These are phyloP conservation scores for Parazoanthus atlanticus DNA, from an alignment of 92 coral and sea anemone genomes.

Conservation along the genomic window DNA sequence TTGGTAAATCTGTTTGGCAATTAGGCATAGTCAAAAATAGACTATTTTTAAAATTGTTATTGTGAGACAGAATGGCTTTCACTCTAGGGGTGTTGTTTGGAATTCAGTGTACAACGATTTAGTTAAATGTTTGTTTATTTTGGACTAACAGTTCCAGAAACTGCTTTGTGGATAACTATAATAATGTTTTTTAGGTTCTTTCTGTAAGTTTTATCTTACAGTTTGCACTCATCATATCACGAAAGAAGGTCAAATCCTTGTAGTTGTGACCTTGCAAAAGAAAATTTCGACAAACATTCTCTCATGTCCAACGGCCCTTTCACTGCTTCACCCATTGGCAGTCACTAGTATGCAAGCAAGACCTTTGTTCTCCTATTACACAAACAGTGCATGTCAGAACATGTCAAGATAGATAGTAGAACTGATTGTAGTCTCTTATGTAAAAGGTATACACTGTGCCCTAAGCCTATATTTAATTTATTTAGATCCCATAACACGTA, in stretches of 20 bases:
- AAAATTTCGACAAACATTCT: slow-evolving; percentile 2
- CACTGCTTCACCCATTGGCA: too few relatives aligned
- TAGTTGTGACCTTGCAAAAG: background rate
- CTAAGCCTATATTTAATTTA: too few relatives aligned
- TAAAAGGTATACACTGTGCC: too few relatives aligned
- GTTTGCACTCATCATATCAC: background rate
- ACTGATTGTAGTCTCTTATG: too few relatives aligned
- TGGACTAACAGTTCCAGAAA: slow-evolving; percentile 2
- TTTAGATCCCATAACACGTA: too few relatives aligned
- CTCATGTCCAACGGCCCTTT: background rate
- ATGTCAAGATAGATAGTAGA: too few relatives aligned
- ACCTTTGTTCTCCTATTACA: too few relatives aligned
- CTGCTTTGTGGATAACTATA: background rate
- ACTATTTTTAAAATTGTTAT: background rate
- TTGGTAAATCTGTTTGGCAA: slow-evolving; percentile 6
- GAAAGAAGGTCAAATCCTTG: background rate
- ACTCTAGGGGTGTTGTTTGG: slow-evolving; percentile 20
- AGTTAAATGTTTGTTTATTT: background rate
- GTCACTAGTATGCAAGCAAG: too few relatives aligned
- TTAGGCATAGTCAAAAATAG: slow-evolving; percentile 28
- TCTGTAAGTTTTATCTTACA: background rate
- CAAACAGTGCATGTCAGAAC: too few relatives aligned
- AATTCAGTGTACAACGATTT: slow-evolving; percentile 10
- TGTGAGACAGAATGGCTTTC: slow-evolving; percentile 8
- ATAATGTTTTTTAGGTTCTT: background rate